Base-by-base conservation (phyloP, 2,888 invertebrate species). In the Apodemia mormo region DNA sequence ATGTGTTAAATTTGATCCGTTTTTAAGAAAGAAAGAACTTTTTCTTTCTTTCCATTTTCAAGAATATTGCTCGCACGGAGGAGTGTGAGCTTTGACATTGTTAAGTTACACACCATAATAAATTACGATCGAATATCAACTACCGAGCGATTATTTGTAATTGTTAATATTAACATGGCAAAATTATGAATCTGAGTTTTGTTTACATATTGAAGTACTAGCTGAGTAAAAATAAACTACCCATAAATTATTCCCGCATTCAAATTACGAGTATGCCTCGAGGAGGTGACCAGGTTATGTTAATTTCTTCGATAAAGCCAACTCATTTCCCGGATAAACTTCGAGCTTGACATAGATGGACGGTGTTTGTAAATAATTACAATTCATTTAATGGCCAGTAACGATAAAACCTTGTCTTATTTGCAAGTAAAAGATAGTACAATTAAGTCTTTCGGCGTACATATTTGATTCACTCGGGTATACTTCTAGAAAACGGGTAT, bases 251-350 rank as follows among this genome's bases (percentile, higher is more conserved):
- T 12, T 52, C 45, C 52, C 10, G n/a, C 22, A n/a, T 54, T 67
- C 37, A 30, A 54, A 68, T 68, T 43, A 68, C 61, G 56, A 56
- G 40, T 68, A n/a, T 30, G 6, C 22, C 22, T 29, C 37, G 43
- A 56, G 12, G 56, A 61, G 61, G 61, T 71, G 69, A 45, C 80
- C 79, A 78, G 79, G 79, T 79, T 76, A 86, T 85, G 86, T 79
- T 87, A 88, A 86, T 89, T 84, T 87, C 40, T 84, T 84, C 82
- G 73, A 77, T 84, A 83, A 85, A 88, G 84, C 80, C 79, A 78
- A 87, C 87, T 81, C 86, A 84, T 80, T 86, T 86, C 86, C 85
- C 83, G 81, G 84, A 84, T 79, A 79, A 84, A 73, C 72, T 64
- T 64, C n/a, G 7, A 64, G 37, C 37, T 33, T 37, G 37, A 64